A percentile compares a stretch with the other conserved stretches of the same genome.
These are phyloP conservation scores for Synergus gifuensis DNA, from an alignment of 2,888 invertebrate genomes.

Conservation along the genomic window DNA sequence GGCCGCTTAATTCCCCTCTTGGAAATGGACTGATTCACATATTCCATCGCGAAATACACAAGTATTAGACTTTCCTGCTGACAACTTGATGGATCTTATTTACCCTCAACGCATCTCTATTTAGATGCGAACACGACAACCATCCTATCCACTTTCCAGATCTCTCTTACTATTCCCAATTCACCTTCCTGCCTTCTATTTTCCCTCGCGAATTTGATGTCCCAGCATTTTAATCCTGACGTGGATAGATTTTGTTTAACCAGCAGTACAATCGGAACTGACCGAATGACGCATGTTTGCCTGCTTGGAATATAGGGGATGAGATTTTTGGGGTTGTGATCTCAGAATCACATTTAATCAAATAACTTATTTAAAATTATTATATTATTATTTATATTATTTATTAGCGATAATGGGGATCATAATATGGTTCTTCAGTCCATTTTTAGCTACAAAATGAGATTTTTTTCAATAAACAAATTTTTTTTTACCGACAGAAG, in stretches of 20 bases:
- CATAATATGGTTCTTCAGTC: too few species aligned
- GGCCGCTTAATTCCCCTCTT: neutral
- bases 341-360: neutral
- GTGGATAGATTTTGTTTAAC: slow-evolving; percentile 77
- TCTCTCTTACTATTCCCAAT: slow-evolving; percentile 56
- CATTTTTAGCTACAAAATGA: too few species aligned
- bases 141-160: slow-evolving; percentile 63
- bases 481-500: too few species aligned
- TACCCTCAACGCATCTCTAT: slow-evolving; percentile 65
- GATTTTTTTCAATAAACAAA: too few species aligned
- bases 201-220: slow-evolving; percentile 69
- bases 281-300: slow-evolving; percentile 37
- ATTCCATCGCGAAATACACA: slow-evolving; percentile 19
- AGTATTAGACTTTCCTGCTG: slow-evolving; percentile 56
- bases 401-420: neutral
- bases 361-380: neutral
- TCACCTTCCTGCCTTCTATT: slow-evolving; percentile 52
- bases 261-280: slow-evolving; percentile 59
- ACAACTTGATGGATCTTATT: slow-evolving; percentile 75
- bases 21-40: slow-evolving; percentile 16
- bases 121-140: slow-evolving; percentile 55
- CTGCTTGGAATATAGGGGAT: neutral
- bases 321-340: neutral
- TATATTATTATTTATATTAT: neutral
- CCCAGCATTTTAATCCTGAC: slow-evolving; percentile 77